A percentile compares a stretch with the other conserved stretches of the same genome.
phyloP scores from a whole-genome alignment of 1,140 invertebrate species.

The Drosophila repletoides region DNA sequence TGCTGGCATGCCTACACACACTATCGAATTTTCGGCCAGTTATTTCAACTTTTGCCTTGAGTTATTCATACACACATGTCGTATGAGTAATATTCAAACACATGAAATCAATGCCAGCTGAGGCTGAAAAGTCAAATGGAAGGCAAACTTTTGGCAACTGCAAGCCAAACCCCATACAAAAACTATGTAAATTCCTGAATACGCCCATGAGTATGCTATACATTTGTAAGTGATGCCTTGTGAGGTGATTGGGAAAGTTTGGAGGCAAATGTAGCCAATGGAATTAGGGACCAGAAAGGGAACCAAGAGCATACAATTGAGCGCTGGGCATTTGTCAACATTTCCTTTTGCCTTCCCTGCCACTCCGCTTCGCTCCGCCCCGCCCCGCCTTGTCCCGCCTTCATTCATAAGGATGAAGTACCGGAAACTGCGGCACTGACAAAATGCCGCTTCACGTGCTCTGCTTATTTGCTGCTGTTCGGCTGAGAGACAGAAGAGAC shows the following conservation, averaged over 20 bases:
- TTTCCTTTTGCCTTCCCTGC: not conserved
- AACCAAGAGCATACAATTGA: slow-evolving; percentile 34
- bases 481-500: not conserved
- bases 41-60: slow-evolving; percentile 4
- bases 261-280: slow-evolving; percentile 21
- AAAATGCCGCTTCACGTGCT: slow-evolving; percentile 49
- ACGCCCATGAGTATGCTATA: slow-evolving; percentile 22
- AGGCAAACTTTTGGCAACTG: slow-evolving; percentile 10
- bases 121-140: slow-evolving; percentile 30
- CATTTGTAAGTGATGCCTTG: slow-evolving; percentile 14
- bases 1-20: slow-evolving; percentile 23
- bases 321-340: slow-evolving; percentile 43
- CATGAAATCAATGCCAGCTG: slow-evolving; percentile 39
- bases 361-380: no score
- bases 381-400: not conserved
- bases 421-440: slow-evolving; percentile 48
- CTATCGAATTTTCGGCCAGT: not conserved
- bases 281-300: not conserved
- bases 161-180: not conserved
- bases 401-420: slow-evolving; percentile 27
- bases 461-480: slow-evolving; percentile 19
- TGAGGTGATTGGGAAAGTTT: slow-evolving; percentile 25
- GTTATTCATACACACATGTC: slow-evolving; percentile 37
- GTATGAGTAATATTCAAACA: slow-evolving; percentile 35
- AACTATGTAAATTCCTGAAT: slow-evolving; percentile 25